Evolutionary conservation across 2,888 invertebrate genomes (phyloP).

Genomic region (Rhamnusium bicolor): DNA sequence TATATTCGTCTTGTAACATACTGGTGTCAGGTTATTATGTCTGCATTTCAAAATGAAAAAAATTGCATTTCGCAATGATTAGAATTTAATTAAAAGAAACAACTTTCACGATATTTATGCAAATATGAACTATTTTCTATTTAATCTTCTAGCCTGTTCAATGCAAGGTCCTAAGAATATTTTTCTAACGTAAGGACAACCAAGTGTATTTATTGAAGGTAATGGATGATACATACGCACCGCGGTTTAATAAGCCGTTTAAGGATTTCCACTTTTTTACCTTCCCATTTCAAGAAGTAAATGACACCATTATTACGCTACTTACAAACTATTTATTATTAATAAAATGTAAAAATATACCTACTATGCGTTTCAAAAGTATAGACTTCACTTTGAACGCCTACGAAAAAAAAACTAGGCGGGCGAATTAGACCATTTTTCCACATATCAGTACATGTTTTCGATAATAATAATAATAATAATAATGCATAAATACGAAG

Average conservation of each 20-base stretch:
- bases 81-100: conserved; percentile 14
- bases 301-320: neutral
- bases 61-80: conserved; percentile 9
- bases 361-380: too few relatives aligned
- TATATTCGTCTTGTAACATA: neutral
- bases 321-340: neutral
- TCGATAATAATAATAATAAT: too few relatives aligned
- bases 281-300: neutral
- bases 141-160: neutral
- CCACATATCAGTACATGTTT: too few relatives aligned
- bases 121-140: conserved; percentile 13
- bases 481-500: too few relatives aligned
- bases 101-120: conserved; percentile 27
- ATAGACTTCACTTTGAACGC: too few relatives aligned
- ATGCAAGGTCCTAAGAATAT: neutral
- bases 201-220: conserved; percentile 1
- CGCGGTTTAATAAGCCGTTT: neutral
- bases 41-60: neutral
- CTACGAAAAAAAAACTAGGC: too few relatives aligned
- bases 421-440: too few relatives aligned
- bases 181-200: conserved; percentile 2
- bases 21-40: conserved; percentile 6
- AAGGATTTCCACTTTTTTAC: conserved; percentile 15
- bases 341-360: too few relatives aligned
- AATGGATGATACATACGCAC: neutral